Base-by-base conservation (phyloP, 2,113 vertebrate species). In the Ptilonorhynchus violaceus region DNA sequence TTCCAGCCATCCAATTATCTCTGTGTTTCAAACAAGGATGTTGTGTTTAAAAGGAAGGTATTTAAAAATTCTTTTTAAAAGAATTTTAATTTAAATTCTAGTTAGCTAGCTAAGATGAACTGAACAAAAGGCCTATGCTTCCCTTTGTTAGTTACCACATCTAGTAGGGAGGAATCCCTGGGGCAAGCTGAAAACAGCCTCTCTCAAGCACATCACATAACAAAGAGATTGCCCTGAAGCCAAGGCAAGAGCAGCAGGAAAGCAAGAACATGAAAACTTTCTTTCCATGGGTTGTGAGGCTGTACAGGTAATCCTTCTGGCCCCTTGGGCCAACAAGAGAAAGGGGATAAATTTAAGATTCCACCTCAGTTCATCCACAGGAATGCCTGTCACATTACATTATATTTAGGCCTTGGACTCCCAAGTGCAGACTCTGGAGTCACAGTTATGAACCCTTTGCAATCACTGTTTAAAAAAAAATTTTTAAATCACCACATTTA, bases 211-310 rank as follows among this genome's bases (percentile, higher is more conserved):
- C 52, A 80, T 62, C 72, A 47, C 75, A 46, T 58, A 91, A 91
- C 85, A 92, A 88, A 94, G 63, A 55, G 27, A 69, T 33, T 70
- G 72, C 85, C 85, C 85, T 88, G 84, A 96, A 91, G 86, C 64
- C 58, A 93, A 78, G 64, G 52, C 42, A 83, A 66, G 55, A 80
- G 56, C 83, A 86, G 79, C 52, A 69, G 67, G 76, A 84, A 83
- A 69, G 41, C 47, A 89, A 37, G 47, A 79, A 84, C 30, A 27
- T 11, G 30, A 85, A 52, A 67, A 52, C 15, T 39, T 83, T 31
- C 41, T 69, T 82, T 85, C 66, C 78, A 47, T 3, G 27, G 7
- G 47, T 41, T 91, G 13, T 23, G 10, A 87, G n/a, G 41, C 47
- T 79, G 10, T 22, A 19, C 9, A 82, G 13, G 15, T 39, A 76